A percentile compares a stretch with the other conserved stretches of the same genome.
Evolutionary conservation across 2,888 invertebrate genomes (phyloP).

Genomic region (Graphium colonna): DNA sequence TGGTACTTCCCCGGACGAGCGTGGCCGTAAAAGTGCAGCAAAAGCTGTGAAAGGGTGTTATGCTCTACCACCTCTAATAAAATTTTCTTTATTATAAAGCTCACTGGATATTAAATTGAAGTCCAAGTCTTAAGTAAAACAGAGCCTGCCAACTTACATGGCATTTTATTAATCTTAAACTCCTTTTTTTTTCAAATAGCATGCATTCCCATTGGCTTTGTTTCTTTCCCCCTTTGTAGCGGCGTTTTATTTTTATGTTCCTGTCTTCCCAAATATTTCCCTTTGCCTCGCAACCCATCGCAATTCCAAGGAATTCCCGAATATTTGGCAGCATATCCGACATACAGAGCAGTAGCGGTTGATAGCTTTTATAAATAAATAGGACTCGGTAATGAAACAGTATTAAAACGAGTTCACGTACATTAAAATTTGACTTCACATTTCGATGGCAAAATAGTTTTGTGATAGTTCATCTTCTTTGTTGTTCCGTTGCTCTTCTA

Average conservation of each 20-base stretch:
- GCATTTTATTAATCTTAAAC: too few relatives aligned
- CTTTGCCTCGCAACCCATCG: conserved; percentile 41
- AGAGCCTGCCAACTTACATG: too few relatives aligned
- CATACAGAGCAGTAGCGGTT: conserved; percentile 32
- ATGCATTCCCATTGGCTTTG: conserved; percentile 53
- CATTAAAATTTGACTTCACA: conserved; percentile 25
- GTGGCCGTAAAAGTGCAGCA: too few relatives aligned
- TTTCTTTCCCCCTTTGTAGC: conserved; percentile 47
- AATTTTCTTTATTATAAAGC: too few relatives aligned
- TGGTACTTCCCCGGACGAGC: too few relatives aligned
- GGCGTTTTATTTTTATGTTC: conserved; percentile 62
- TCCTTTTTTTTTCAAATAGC: conserved; percentile 31
- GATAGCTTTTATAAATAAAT: conserved; percentile 35
- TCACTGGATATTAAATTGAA: too few relatives aligned
- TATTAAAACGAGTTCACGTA: conserved; percentile 23
- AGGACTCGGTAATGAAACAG: conserved; percentile 35
- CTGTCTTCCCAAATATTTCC: conserved; percentile 57
- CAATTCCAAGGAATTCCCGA: conserved; percentile 51
- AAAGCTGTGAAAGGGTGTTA: too few relatives aligned
- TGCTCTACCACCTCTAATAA: too few relatives aligned
- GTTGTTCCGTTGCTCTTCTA: conserved; percentile 52
- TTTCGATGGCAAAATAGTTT: conserved; percentile 33
- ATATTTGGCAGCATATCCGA: conserved; percentile 46
- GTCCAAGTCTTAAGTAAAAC: too few relatives aligned
- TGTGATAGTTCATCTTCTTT: conserved; percentile 38